Evolutionary conservation across 2,113 vertebrate species (phyloP), one percentile per base, ranked within the genome.

Genomic region (Amphiprion ocellaris): DNA sequence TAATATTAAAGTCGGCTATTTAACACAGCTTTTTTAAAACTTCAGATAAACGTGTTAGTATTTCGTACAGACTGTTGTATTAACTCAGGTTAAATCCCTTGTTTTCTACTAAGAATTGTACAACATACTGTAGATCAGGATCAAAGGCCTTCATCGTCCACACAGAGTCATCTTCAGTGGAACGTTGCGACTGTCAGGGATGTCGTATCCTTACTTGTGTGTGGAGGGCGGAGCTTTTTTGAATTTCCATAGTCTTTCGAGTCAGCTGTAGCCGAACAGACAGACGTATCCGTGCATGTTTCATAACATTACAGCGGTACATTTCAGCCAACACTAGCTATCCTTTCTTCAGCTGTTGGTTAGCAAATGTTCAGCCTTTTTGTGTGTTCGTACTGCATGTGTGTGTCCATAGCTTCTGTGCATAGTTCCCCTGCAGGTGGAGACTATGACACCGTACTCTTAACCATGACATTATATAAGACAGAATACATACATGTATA

Each of bases 41-140:
- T 72, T 65, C 9, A 59, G 24, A 65, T 50, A 26, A 56, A 64
- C 73, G 71, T 87, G 16, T 52, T 67, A 52, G 75, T 82, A 63
- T 92, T 90, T 87, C 33, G 46, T 87, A 87, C 61, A 26, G 82
- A 91, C 83, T 85, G 85, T 90, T 88, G 76, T 87, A 77, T 85
- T 83, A 86, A 85, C 92, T 92, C 91, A 91, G 92, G 92, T 89
- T 76, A 60, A 82, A 79, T 65, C 76, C 33, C 41, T 86, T 53
- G 71, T 91, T 83, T 88, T 88, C 79, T 86, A 87, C 50, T 79
- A 61, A 77, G 68, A 82, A 65, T 83, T 84, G 52, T 79, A 66
- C 77, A 67, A 82, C 71, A 74, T 66, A 82, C 77, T 88, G 77
- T 92, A 85, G 89, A 85, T 75, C 49, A 49, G 73, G 63, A 50